Evolutionary conservation across 2,113 vertebrate genomes (phyloP).

Genomic region (Columba janthina): DNA sequence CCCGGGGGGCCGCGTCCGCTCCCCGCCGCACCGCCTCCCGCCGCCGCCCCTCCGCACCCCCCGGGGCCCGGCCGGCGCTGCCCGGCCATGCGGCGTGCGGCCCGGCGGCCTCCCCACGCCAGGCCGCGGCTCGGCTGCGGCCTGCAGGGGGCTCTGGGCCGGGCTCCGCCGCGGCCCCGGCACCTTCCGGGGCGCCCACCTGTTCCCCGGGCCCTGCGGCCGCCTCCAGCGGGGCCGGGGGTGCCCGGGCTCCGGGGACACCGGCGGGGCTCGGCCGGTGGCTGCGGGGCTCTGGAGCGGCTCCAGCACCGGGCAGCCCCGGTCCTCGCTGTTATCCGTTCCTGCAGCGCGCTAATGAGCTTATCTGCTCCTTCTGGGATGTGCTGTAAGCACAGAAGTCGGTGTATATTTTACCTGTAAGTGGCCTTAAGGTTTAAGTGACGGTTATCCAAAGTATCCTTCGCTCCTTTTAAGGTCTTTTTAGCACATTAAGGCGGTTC

Average conservation of each 20-base stretch:
- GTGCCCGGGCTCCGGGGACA: neutral
- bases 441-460: neutral
- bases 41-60: neutral
- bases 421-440: neutral
- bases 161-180: neutral
- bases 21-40: neutral
- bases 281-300: neutral
- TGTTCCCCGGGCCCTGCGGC: neutral
- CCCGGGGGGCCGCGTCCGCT: no score
- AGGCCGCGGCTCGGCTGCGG: slow-evolving; percentile 72
- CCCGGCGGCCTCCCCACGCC: slow-evolving; percentile 45
- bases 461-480: neutral
- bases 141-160: slow-evolving; percentile 56
- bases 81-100: neutral
- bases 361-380: slow-evolving; percentile 33
- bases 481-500: neutral
- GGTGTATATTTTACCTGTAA: neutral
- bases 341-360: slow-evolving; percentile 36
- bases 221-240: neutral
- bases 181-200: slow-evolving; percentile 33
- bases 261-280: neutral
- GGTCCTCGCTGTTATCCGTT: slow-evolving; percentile 1
- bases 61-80: neutral
- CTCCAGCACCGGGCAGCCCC: neutral
- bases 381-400: neutral